Evolutionary conservation across 2,797 vertebrate species (phyloP).

Genomic region (Rhyacichthys aspro): DNA sequence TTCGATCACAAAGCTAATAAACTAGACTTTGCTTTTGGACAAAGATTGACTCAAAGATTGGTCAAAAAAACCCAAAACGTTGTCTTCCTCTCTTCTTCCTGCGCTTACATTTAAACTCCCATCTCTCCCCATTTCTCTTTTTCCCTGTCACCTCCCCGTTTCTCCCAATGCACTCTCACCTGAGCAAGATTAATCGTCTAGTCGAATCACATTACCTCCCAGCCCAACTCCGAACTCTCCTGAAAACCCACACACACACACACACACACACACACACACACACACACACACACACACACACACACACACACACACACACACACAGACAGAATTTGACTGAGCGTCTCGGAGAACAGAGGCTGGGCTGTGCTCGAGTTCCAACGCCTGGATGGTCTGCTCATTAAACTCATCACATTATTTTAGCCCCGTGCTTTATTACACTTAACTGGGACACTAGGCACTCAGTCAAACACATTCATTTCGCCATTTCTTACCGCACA

Average conservation of each 20-base stretch:
- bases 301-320: conserved; percentile 25
- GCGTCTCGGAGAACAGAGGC: conserved; percentile 19
- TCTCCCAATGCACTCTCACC: conserved; percentile 69
- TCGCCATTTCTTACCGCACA: no score
- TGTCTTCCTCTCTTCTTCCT: background rate
- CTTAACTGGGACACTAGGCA: conserved; percentile 72
- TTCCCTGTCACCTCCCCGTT: conserved; percentile 53
- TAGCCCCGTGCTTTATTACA: conserved; percentile 76
- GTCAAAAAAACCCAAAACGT: conserved; percentile 23
- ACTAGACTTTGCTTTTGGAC: no score
- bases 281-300: no score
- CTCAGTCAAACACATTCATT: conserved; percentile 60
- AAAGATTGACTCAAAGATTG: no score
- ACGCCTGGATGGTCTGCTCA: conserved; percentile 75
- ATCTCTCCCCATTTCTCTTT: conserved; percentile 54
- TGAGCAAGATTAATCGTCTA: conserved; percentile 82
- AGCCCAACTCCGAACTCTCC: conserved; percentile 50
- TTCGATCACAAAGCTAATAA: no score
- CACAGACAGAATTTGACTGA: conserved; percentile 38
- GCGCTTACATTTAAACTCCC: conserved; percentile 50
- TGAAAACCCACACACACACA: no score
- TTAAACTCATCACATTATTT: conserved; percentile 82
- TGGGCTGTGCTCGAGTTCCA: conserved; percentile 47
- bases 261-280: no score
- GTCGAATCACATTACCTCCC: conserved; percentile 79